Conservation (phyloP, 2,888 invertebrate genomes). For the Caenorhabditis uteleia region DNA sequence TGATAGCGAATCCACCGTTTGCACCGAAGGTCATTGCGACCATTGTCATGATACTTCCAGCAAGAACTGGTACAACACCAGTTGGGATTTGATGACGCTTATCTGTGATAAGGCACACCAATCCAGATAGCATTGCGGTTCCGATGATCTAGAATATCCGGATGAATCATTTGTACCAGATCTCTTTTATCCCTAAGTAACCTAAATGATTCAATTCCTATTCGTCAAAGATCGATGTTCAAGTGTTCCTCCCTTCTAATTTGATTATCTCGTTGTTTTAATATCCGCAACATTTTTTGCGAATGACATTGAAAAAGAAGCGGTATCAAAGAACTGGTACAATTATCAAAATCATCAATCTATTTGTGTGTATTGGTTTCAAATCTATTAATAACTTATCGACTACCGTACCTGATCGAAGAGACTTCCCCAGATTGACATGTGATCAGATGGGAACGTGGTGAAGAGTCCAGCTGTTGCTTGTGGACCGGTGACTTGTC, state of each 20-base stretch:
- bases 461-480: constrained; percentile 74
- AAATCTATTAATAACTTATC: no score
- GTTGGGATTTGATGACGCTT: constrained; percentile 64
- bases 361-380: no score
- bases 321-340: not conserved
- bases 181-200: no score
- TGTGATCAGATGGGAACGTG: constrained; percentile 73
- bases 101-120: constrained; percentile 64
- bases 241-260: no score
- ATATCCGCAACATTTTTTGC: no score
- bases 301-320: no score
- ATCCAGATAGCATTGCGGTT: constrained; percentile 65
- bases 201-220: not conserved
- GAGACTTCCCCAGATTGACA: constrained; percentile 71
- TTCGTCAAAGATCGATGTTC: no score
- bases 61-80: constrained; percentile 60
- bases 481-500: constrained; percentile 67
- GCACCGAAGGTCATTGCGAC: constrained; percentile 71
- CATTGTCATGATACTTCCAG: constrained; percentile 66
- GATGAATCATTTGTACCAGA: not conserved
- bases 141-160: constrained; percentile 65
- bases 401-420: constrained; percentile 74
- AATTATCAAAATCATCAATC: not conserved
- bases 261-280: no score
- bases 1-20: constrained; percentile 75